Percentiles rank a stretch among this genome's conserved stretches.
phyloP scores from a whole-genome alignment of 1,140 invertebrate genomes.

The Agrilus planipennis region DNA sequence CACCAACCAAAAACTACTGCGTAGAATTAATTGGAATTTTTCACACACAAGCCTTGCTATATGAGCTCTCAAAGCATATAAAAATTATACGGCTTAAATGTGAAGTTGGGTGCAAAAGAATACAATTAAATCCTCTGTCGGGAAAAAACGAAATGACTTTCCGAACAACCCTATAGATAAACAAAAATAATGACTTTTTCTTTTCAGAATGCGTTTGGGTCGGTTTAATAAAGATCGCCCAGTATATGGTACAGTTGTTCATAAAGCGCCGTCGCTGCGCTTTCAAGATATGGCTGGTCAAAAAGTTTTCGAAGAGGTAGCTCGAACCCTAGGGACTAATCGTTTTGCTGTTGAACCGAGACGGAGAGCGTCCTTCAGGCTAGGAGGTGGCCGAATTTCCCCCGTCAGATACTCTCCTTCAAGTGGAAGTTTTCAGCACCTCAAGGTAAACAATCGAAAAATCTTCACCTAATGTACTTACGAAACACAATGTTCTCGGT shows the following conservation, averaged over 20 bases:
- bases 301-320: conserved; percentile 37
- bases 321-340: conserved; percentile 35
- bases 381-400: conserved; percentile 19
- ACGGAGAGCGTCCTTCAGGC: conserved; percentile 24
- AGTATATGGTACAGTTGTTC: conserved; percentile 50
- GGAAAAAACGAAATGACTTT: no score
- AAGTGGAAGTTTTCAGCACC: conserved; percentile 49
- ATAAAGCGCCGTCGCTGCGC: conserved; percentile 38
- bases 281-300: conserved; percentile 31
- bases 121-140: no score
- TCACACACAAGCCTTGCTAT: no score
- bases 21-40: no score
- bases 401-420: conserved; percentile 35
- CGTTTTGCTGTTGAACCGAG: conserved; percentile 30
- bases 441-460: conserved; percentile 30
- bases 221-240: conserved; percentile 30
- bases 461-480: no score
- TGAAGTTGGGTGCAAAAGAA: no score
- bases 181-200: no score
- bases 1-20: no score
- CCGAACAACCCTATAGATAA: no score
- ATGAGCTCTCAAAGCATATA: no score
- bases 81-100: no score
- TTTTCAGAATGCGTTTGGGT: conserved; percentile 22
- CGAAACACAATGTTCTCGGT: no score